These are phyloP conservation scores for Gymnoscopelus microlampas DNA, from an alignment of 2,797 vertebrate genomes.

Conservation along the genomic window DNA sequence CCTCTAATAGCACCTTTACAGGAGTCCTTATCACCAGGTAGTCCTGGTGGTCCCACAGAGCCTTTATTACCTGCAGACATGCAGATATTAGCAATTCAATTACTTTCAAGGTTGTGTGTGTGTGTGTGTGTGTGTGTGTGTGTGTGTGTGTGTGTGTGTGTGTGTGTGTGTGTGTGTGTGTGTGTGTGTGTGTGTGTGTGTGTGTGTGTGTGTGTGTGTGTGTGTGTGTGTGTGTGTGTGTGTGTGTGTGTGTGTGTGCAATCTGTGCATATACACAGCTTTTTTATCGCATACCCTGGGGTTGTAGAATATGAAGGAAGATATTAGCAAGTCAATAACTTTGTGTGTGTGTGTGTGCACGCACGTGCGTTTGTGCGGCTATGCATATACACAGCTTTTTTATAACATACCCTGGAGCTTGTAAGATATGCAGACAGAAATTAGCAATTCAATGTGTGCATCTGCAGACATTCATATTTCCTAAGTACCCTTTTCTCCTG, in stretches of 20 bases:
- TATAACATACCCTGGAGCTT: too few relatives aligned
- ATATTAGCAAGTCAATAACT: not conserved
- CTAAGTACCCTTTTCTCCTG: slow-evolving; percentile 66
- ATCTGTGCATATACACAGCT: not conserved
- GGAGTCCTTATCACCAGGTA: slow-evolving; percentile 41
- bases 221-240: not conserved
- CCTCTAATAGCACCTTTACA: slow-evolving; percentile 40
- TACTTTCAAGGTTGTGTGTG: not conserved
- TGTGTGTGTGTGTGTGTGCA: not conserved
- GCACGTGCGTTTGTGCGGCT: not conserved
- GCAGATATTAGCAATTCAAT: not conserved
- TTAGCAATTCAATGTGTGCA: not conserved
- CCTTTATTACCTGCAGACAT: slow-evolving; percentile 64
- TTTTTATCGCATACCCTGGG: too few relatives aligned
- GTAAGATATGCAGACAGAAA: too few relatives aligned
- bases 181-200: not conserved
- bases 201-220: not conserved
- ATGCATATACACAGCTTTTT: not conserved
- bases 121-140: not conserved
- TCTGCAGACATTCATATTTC: not conserved
- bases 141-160: not conserved
- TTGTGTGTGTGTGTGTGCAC: too few relatives aligned
- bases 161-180: not conserved
- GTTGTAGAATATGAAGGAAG: too few relatives aligned
- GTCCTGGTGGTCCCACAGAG: slow-evolving; percentile 44